A percentile compares a stretch with the other conserved stretches of the same genome.
phyloP scores from a whole-genome alignment of 2,113 vertebrate species.

The Philantomba maxwellii region DNA sequence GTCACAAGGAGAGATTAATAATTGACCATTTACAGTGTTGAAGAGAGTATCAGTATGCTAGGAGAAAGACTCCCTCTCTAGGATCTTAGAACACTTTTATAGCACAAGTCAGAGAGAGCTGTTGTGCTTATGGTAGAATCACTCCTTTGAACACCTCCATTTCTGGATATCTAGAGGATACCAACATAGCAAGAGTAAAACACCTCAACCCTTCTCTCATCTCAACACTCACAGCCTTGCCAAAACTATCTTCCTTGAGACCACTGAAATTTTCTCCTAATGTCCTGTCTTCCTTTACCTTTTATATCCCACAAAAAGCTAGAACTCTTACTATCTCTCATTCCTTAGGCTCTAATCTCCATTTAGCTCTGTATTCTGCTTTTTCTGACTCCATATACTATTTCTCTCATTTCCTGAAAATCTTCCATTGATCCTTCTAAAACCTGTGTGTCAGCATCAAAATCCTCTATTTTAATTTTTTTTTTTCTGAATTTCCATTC shows the following conservation, averaged over 20 bases:
- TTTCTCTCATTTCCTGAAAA: neutral
- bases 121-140: neutral
- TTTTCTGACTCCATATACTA: neutral
- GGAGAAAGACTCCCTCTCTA: neutral
- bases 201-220: neutral
- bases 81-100: neutral
- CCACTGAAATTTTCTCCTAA: neutral
- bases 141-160: neutral
- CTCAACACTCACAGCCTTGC: neutral
- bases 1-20: neutral
- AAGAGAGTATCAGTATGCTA: neutral
- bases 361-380: neutral
- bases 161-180: neutral
- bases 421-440: neutral
- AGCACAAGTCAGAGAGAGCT: neutral
- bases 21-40: neutral
- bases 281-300: neutral
- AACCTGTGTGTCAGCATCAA: neutral
- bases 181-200: neutral
- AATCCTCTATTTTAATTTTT: neutral
- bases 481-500: neutral
- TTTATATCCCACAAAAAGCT: neutral
- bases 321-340: neutral
- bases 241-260: neutral
- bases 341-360: neutral